A percentile compares a stretch with the other conserved stretches of the same genome.
Evolutionary conservation across 2,113 vertebrate genomes (phyloP).

Genomic region (Syrmaticus mikado): DNA sequence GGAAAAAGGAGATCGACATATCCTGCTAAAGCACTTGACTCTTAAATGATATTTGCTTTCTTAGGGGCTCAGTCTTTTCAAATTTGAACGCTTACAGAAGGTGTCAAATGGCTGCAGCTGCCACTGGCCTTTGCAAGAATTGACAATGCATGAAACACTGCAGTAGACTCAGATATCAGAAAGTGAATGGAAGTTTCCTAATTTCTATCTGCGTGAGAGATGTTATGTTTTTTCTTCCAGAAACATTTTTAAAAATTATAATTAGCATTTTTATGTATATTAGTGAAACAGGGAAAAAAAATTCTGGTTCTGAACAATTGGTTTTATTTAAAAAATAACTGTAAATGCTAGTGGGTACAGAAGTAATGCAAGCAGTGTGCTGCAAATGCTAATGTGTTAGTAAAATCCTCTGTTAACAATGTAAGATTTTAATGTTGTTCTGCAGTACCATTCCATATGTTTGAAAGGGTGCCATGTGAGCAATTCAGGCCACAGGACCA

Average conservation of each 20-base stretch:
- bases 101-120: background rate
- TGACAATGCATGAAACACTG: background rate
- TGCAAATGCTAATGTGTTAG: background rate
- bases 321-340: background rate
- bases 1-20: background rate
- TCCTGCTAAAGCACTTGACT: background rate
- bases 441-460: background rate
- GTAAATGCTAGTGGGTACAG: background rate
- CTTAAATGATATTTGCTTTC: background rate
- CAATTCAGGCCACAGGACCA: constrained; percentile 33
- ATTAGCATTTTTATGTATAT: background rate
- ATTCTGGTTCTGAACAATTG: background rate
- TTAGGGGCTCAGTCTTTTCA: background rate
- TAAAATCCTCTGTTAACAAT: background rate
- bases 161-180: background rate
- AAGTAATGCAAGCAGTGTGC: background rate
- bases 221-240: background rate
- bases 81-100: background rate
- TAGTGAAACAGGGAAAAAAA: background rate
- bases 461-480: constrained; percentile 21
- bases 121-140: background rate
- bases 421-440: background rate
- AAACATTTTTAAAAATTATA: background rate
- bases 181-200: background rate
- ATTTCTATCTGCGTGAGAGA: background rate